phyloP scores from a whole-genome alignment of 2,888 invertebrate genomes.

The Cerceris rybyensis region DNA sequence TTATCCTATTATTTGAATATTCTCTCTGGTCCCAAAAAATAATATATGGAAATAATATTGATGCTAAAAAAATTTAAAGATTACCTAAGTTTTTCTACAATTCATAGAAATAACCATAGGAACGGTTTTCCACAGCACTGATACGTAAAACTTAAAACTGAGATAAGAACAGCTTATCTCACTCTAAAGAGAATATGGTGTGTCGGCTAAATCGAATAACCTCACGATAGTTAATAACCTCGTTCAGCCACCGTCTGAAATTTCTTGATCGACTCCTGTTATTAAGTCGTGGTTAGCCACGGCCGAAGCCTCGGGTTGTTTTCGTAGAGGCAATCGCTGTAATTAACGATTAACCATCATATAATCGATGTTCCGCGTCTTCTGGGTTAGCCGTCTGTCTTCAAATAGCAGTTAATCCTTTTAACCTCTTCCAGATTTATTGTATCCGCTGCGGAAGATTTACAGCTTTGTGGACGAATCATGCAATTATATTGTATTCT shows the following conservation, averaged over 20 bases:
- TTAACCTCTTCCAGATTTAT: slow-evolving; percentile 39
- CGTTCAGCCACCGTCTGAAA: slow-evolving; percentile 72
- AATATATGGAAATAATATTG: no score
- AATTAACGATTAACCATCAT: slow-evolving; percentile 77
- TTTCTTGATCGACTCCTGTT: slow-evolving; percentile 72
- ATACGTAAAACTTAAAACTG: no score
- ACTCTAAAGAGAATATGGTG: slow-evolving; percentile 30
- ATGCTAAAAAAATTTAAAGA: no score
- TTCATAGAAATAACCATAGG: no score
- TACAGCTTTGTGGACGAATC: background rate
- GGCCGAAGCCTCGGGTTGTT: slow-evolving; percentile 69
- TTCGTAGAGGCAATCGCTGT: slow-evolving; percentile 73
- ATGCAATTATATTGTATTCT: no score
- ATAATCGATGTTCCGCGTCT: slow-evolving; percentile 51
- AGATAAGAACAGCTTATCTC: no score
- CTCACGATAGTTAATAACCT: slow-evolving; percentile 74
- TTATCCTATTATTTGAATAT: no score
- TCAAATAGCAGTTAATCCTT: slow-evolving; percentile 19
- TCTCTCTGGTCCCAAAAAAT: no score
- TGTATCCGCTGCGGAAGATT: slow-evolving; percentile 20
- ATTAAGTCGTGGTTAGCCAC: slow-evolving; percentile 65
- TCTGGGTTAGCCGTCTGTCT: slow-evolving; percentile 33
- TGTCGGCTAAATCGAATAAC: slow-evolving; percentile 62
- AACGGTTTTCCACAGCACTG: no score
- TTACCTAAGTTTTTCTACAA: no score